phyloP scores from a whole-genome alignment of 2,113 vertebrate species.

The Physeter macrocephalus region DNA sequence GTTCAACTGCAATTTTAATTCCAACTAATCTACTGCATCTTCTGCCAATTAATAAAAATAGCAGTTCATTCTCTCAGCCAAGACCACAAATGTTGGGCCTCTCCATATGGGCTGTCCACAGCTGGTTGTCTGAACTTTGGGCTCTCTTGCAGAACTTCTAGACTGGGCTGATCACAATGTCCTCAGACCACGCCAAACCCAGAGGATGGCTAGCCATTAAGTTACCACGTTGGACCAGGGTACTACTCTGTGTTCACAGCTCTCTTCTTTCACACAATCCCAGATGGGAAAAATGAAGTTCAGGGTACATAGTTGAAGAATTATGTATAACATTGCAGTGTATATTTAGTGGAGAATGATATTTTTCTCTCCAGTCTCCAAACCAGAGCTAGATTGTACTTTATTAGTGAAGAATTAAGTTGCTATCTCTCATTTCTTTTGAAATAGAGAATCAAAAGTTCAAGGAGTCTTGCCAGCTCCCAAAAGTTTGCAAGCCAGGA shows the following conservation, averaged over 20 bases:
- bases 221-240: background rate
- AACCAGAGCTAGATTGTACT: background rate
- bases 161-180: background rate
- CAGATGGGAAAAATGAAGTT: background rate
- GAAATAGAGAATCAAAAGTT: constrained; percentile 38
- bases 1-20: background rate
- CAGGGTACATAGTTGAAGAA: background rate
- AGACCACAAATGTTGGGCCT: background rate
- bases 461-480: constrained; percentile 48
- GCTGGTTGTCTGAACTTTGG: background rate
- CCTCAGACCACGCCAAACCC: background rate
- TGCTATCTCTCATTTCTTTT: constrained; percentile 38
- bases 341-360: background rate
- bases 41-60: background rate
- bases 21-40: background rate
- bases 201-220: background rate
- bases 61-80: background rate
- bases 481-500: constrained; percentile 27
- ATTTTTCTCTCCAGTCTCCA: background rate
- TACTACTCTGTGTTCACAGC: rapidly evolving
- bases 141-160: background rate
- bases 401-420: constrained; percentile 55
- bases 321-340: background rate
- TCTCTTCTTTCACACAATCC: background rate
- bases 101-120: background rate